Conservation (phyloP, 2,797 vertebrate species). For the Petrocephalus schoutedeni region DNA sequence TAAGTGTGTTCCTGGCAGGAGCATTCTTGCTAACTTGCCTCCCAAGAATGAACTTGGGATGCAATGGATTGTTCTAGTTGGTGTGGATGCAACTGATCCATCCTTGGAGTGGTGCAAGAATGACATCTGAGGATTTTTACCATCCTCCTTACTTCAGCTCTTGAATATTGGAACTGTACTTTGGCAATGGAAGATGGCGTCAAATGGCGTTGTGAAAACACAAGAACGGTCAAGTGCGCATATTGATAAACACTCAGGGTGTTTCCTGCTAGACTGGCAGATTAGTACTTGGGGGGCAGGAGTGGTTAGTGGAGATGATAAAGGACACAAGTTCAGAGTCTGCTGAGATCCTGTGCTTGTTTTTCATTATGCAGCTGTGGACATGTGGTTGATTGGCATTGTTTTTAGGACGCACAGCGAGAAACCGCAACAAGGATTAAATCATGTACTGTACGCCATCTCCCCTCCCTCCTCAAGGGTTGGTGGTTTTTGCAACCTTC, state of each 20-base stretch:
- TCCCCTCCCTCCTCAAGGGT: not conserved
- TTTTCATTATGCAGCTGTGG: not conserved
- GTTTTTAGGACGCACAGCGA: not conserved
- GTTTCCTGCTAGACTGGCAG: not conserved
- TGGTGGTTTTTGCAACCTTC: not conserved
- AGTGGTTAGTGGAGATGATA: not conserved
- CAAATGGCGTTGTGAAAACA: not conserved
- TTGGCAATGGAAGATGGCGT: not conserved
- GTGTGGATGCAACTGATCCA: not conserved
- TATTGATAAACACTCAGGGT: not conserved
- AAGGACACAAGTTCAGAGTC: not conserved
- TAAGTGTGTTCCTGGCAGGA: not conserved
- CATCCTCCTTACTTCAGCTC: not conserved
- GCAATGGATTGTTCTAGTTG: not conserved
- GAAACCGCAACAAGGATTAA: not conserved
- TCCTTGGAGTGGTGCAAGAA: not conserved
- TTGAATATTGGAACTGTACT: not conserved
- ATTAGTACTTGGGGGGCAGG: not conserved
- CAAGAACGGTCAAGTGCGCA: not conserved
- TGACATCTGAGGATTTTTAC: not conserved
- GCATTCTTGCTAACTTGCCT: not conserved
- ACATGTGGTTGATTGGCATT: not conserved
- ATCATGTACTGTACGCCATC: not conserved
- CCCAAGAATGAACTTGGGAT: not conserved
- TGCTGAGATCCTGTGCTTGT: not conserved